Evolutionary conservation across 2,113 vertebrate genomes (phyloP), one percentile per base, ranked within the genome.

Genomic region (Stomatorhinus ivindoensis): DNA sequence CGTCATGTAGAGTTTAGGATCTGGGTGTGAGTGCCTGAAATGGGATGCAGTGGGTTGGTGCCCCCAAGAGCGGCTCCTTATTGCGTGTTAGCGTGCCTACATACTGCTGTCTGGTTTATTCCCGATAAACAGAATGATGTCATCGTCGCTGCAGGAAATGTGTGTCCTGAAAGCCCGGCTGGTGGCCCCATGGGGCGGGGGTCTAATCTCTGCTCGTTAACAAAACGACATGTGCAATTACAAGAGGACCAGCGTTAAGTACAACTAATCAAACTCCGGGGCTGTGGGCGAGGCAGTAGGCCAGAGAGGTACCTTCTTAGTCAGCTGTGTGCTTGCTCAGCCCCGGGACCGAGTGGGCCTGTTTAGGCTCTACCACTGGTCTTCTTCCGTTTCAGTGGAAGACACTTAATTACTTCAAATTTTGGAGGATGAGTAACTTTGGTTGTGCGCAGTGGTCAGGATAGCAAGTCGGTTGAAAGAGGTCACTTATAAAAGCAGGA

Each of bases 121-220:
- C 65, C 69, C 76, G 80, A 87, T 39, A 87, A 55, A 55, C 47
- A 27, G 50, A 15, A 3, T 4, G 86, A 53, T 89, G 48, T 39
- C 24, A 90, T 82, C 83, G 55, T 42, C 87, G 2, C 90, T 90
- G 92, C 93, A 91, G 92, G 92, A 88, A 92, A 91, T 91, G 35
- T 1, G 69, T 91, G 91, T 92, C 92, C 92, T 92, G 46, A 92
- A 94, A 92, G 91, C 84, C 53, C 65, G 88, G 76, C 88, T 89
- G 31, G 13, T n/a, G 87, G 73, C 85, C 92, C 91, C 47, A 86
- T 10, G 86, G 85, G 90, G 89, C 48, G 58, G 65, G 48, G 42
- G 80, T 80, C 89, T 88, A 76, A 91, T 92, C 90, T 93, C 89
- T 87, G 76, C 69, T 87, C 69, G 39, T 89, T 69, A 87, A 73